Evolutionary conservation across 2,797 vertebrate genomes (phyloP), one percentile per base, ranked within the genome.

Genomic region (Geotrypetes seraphini): DNA sequence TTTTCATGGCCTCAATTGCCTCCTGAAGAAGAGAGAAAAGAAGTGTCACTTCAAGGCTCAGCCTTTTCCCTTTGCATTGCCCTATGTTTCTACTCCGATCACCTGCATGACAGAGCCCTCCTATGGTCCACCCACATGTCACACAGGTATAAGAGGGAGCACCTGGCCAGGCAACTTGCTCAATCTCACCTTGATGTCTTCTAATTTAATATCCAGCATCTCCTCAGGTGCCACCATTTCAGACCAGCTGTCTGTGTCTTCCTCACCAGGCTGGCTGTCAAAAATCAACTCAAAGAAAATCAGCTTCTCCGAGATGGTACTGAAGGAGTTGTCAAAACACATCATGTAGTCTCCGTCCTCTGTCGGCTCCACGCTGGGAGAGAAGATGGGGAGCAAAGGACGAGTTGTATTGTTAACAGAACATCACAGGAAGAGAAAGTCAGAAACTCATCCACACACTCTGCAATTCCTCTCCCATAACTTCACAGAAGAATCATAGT

Each of bases 301-400:
- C 49, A 91, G 67, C 69, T 95, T 95, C 64, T 85, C 79, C 0
- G 85, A 87, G 26, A 88, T 54, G 25, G 73, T 83, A 60, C 90
- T 92, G 71, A 89, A 94, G 52, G 80, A 89, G 74, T 93, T 92
- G 69, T 95, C 91, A 6, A 95, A 95, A 58, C 90, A 93, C 21
- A 93, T 58, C 35, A 66, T 69, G 66, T 94, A 92, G 62, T 94
- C 90, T 3, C 91, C 90, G 0, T 69, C 65, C 24, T 87, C 85
- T 1, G 86, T 86, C 22, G 73, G 52, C 25, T 90, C 81, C 63
- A 89, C 67, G 22, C 90, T 92, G 46, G 49, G n/a, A n/a, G n/a
- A n/a, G n/a, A 31, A 38, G 21, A 25, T 25, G 10, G 6, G 12
- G 25, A 19, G 12, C 10, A 28, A n/a, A 26, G 3, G 9, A 19